These are phyloP conservation scores for Gadus chalcogrammus DNA, from an alignment of 2,113 vertebrate species.

Conservation along the genomic window DNA sequence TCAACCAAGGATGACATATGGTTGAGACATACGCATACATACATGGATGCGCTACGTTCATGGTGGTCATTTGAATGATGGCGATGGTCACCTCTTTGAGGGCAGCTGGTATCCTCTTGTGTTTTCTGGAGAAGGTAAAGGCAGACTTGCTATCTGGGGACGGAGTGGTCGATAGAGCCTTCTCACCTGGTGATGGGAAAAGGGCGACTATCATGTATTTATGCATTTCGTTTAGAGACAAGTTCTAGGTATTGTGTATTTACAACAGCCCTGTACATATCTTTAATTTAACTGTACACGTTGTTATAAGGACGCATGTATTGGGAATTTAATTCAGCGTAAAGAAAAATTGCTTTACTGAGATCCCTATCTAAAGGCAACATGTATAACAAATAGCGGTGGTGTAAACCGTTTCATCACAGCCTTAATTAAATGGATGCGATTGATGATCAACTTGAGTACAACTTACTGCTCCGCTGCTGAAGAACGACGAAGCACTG, in stretches of 20 bases:
- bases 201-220: neutral
- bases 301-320: neutral
- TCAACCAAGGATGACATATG: neutral
- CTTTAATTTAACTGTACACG: neutral
- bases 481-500: conserved; percentile 84
- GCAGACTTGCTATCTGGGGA: conserved; percentile 79
- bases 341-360: too few relatives aligned
- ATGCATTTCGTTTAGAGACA: neutral
- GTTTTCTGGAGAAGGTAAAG: conserved; percentile 76
- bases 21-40: neutral
- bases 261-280: neutral
- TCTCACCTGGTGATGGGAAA: conserved; percentile 69
- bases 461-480: conserved; percentile 71
- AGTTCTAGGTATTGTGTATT: too few relatives aligned
- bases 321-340: too few relatives aligned
- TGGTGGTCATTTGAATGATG: neutral
- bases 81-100: conserved; percentile 83
- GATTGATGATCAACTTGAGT: neutral
- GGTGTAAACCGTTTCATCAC: neutral
- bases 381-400: too few relatives aligned
- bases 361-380: too few relatives aligned
- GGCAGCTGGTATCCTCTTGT: conserved; percentile 91
- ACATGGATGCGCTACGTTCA: neutral
- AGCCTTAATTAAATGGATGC: neutral
- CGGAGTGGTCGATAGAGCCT: conserved; percentile 54